Percentiles rank a stretch among this genome's conserved stretches.
Conservation (phyloP, 1,140 invertebrate species). For the Artemia franciscana region DNA sequence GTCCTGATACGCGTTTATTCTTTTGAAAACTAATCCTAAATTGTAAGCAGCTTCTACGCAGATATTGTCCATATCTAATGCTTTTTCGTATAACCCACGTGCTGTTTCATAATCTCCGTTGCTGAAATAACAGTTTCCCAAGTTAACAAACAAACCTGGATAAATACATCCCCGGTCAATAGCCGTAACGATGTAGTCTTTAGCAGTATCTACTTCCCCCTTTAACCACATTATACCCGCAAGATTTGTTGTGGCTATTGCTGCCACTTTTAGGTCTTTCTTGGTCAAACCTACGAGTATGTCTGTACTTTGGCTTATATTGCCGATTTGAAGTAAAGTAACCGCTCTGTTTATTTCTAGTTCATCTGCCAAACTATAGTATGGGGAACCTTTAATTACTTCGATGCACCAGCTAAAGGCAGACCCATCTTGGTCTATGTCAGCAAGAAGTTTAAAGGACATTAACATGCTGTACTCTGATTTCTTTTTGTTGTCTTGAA, state of each 20-base stretch:
- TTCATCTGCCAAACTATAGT: conserved; percentile 53
- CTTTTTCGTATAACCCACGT: conserved; percentile 45
- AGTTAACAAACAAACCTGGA: conserved; percentile 61
- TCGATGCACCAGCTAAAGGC: conserved; percentile 34
- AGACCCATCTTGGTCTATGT: not conserved
- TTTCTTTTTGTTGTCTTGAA: not conserved
- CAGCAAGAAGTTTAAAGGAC: not conserved
- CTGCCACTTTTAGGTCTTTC: conserved; percentile 50
- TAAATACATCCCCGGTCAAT: conserved; percentile 54
- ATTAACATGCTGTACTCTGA: not conserved
- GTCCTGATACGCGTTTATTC: conserved; percentile 41
- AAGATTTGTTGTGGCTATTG: conserved; percentile 66
- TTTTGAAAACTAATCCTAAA: conserved; percentile 50
- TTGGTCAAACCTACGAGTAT: conserved; percentile 72
- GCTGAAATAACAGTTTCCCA: conserved; percentile 54
- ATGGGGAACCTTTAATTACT: conserved; percentile 44
- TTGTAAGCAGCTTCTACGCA: conserved; percentile 83
- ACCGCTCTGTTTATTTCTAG: conserved; percentile 83
- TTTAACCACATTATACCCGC: conserved; percentile 69
- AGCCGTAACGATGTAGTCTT: conserved; percentile 50
- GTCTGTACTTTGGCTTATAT: conserved; percentile 56
- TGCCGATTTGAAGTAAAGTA: conserved; percentile 60
- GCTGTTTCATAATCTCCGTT: conserved; percentile 48
- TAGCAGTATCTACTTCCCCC: conserved; percentile 57
- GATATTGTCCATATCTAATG: conserved; percentile 52